Conservation (phyloP, 1,140 invertebrate species). For the Hypothenemus hampei region DNA sequence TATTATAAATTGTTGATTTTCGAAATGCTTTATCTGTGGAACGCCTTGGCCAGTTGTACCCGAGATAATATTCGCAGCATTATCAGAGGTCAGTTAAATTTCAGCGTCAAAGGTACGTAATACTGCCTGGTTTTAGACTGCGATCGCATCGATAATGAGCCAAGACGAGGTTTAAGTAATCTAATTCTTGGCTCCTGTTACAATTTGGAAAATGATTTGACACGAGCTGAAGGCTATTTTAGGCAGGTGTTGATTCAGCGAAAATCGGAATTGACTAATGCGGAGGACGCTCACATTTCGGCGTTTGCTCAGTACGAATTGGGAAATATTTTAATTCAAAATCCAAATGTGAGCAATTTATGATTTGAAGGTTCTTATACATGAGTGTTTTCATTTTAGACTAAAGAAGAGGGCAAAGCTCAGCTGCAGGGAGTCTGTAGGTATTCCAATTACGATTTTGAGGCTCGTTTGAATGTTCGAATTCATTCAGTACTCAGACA, state of each 20-base stretch:
- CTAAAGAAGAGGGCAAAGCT: constrained; percentile 50
- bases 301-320: constrained; percentile 66
- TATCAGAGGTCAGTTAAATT: constrained; percentile 44
- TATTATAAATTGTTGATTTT: constrained; percentile 59
- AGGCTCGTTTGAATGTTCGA: constrained; percentile 58
- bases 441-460: constrained; percentile 66
- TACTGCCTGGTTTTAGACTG: not conserved
- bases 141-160: constrained; percentile 43
- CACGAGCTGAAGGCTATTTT: constrained; percentile 51
- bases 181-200: constrained; percentile 52
- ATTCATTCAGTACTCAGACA: constrained; percentile 55
- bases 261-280: constrained; percentile 36
- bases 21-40: constrained; percentile 70
- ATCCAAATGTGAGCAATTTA: constrained; percentile 46
- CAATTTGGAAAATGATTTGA: constrained; percentile 46
- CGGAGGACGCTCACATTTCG: constrained; percentile 58
- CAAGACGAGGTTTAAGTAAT: constrained; percentile 53
- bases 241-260: constrained; percentile 49
- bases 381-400: constrained; percentile 41
- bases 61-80: constrained; percentile 48
- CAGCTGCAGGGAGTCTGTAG: constrained; percentile 49
- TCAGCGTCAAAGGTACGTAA: no score
- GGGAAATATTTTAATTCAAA: constrained; percentile 51
- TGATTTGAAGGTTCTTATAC: not conserved
- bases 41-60: constrained; percentile 61